Evolutionary conservation across 1,140 invertebrate species (phyloP), one percentile per base, ranked within the genome.

Genomic region (Brachionus plicatilis): DNA sequence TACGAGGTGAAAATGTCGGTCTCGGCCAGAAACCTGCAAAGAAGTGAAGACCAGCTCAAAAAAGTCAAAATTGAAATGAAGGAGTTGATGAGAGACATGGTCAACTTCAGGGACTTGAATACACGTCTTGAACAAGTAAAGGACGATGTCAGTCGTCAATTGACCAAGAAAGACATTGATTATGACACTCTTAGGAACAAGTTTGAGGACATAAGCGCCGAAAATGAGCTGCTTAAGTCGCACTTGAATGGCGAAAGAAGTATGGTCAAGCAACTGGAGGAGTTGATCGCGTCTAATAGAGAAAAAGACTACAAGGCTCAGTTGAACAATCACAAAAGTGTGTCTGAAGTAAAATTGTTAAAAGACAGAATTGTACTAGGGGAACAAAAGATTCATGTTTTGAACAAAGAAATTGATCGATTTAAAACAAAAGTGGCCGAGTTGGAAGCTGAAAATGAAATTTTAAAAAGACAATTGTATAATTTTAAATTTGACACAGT

Each of bases 251-350:
- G 86, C 6, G 88, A 89, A 86, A 85, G 88, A 12, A 84, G 68
- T 7, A 85, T 86, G 3, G 75, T 87, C 6, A 88, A 88, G 85
- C 88, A 87, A 84, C 86, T 90, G 45, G 89, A 90, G 85, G 85
- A 87, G 37, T 78, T 90, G 3, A 85, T 90, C 45, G 87, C 88
- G 84, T 85, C 85, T 29, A 89, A 86, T 84, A 76, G 89, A 3
- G 88, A 89, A 86, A 90, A 89, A 60, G 89, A 90, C 68, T 90
- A 89, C 86, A 86, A 88, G 82, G 83, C 79, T 11, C 88, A 89
- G 84, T 85, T 90, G 29, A 83, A 86, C 12, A 65, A 85, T 33
- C 88, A 90, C 86, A 89, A 89, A 75, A 88, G 87, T 56, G 86
- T 86, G 33, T 87, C 88, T 9, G 89, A 90, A 85, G 85, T 89